Evolutionary conservation across 2,113 vertebrate genomes (phyloP), one percentile per base, ranked within the genome.

Genomic region (Rhinogobius similis): DNA sequence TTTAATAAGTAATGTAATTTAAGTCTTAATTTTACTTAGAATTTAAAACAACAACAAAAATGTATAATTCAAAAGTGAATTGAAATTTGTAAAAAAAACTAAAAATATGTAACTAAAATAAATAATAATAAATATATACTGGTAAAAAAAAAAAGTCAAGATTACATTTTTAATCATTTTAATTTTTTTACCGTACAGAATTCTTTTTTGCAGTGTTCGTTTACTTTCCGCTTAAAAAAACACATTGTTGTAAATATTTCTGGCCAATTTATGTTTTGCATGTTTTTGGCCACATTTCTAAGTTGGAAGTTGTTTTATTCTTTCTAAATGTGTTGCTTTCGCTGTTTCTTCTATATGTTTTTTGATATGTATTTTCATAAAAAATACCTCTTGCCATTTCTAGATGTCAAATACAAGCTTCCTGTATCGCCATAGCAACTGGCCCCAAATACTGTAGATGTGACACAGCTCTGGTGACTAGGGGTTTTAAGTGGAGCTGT

Each of bases 321-420:
- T 81, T 87, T 79, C 62, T 78, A 27, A 76, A 63, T 76, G 43
- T 85, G 65, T 89, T 89, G 68, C 67, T 82, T 87, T 87, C 55
- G 66, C 75, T 81, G 80, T 85, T 87, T 75, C 76, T 82, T 62
- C 71, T 81, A 68, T 73, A 83, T 62, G 68, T 81, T 67, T 77
- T 81, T 77, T 62, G 44, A 66, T 70, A 44, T 81, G 78, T 87
- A 84, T 76, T 85, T 86, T 82, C 84, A 86, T 36, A 86, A 56
- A 85, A 89, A 90, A 90, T 90, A 91, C 92, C 92, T 92, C 90
- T 36, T 81, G 68, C 70, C 81, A 85, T 85, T 68, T 81, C 81
- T 23, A 75, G 74, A 83, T 79, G 77, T 79, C 71, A 78, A 78
- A 73, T 65, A 70, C 75, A 65, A 72, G 62, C 65, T 70, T 69